Evolutionary conservation across 1,140 invertebrate genomes (phyloP), one percentile per base, ranked within the genome.

Genomic region (Drosophila rhopaloa): DNA sequence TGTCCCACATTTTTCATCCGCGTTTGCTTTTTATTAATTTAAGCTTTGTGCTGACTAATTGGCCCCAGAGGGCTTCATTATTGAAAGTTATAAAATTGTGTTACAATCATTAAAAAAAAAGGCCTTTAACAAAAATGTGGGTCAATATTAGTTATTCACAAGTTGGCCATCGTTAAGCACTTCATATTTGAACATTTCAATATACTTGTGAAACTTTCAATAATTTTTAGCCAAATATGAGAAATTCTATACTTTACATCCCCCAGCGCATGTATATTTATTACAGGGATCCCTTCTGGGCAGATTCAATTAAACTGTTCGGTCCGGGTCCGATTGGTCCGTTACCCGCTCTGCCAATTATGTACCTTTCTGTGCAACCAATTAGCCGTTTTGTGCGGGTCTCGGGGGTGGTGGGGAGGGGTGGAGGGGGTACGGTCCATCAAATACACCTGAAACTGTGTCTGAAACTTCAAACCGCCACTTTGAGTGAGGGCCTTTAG

Each of bases 401-500:
- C 47, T 47, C 24, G 37, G 19, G 24, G 40, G 47, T 51, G 43
- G 19, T 38, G 61, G 19, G 38, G 9, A 16, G 16, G 50, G 66
- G n/a, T n/a, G n/a, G n/a, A n/a, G n/a, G 24, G 24, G 24, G 24
- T 24, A 24, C 24, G 24, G 43, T 27, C 38, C 59, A 35, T 35
- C 38, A 40, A 41, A 63, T 60, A 46, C 58, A 61, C 32, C 57
- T 55, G 70, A 50, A 74, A 41, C 37, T 44, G 47, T 19, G 24
- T 67, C 56, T 71, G 81, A 76, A 85, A 85, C 81, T 81, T 78
- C 82, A 86, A 85, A 75, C 82, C 68, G 77, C 71, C 50, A 75
- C 71, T 63, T 41, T 35, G 48, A 72, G 66, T 6, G 19, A 47
- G 63, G 51, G 37, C 71, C 71, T 53, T 43, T 59, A 58, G 67